These are phyloP conservation scores for Dioctria rufipes DNA, from an alignment of 2,888 invertebrate species.

Conservation along the genomic window DNA sequence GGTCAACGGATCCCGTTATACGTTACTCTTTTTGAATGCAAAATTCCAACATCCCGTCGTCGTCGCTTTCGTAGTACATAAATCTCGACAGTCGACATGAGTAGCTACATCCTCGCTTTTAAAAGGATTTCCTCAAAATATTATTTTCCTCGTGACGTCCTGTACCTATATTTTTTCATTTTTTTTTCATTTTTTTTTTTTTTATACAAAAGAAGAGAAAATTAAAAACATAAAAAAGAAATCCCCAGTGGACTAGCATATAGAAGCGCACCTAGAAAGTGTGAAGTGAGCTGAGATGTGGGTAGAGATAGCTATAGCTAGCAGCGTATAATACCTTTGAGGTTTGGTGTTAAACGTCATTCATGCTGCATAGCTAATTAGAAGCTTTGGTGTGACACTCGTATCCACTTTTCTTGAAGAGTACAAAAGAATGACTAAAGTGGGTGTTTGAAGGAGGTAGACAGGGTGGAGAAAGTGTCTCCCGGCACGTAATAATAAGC, in stretches of 20 bases:
- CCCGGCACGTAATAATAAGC: slow-evolving; percentile 42
- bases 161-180: neutral
- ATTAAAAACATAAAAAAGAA: slow-evolving; percentile 15
- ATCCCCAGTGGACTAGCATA: neutral
- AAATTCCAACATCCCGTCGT: neutral
- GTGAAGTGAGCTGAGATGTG: neutral
- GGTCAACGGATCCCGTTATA: slow-evolving; percentile 34
- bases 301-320: neutral
- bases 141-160: too few relatives aligned
- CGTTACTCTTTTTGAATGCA: neutral
- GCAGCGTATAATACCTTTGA: slow-evolving; percentile 14
- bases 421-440: slow-evolving; percentile 57
- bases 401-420: slow-evolving; percentile 57
- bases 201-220: slow-evolving; percentile 43
- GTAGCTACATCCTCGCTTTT: slow-evolving; percentile 32
- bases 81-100: neutral
- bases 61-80: neutral
- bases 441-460: slow-evolving; percentile 33
- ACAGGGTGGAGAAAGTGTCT: slow-evolving; percentile 24
- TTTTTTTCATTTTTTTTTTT: slow-evolving; percentile 28
- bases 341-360: slow-evolving; percentile 58
- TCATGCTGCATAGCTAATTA: slow-evolving; percentile 58
- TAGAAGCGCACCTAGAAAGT: neutral
- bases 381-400: slow-evolving; percentile 58
- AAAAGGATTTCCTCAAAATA: slow-evolving; percentile 33